phyloP scores from a whole-genome alignment of 2,797 vertebrate genomes.

The Rhynchotus rufescens region DNA sequence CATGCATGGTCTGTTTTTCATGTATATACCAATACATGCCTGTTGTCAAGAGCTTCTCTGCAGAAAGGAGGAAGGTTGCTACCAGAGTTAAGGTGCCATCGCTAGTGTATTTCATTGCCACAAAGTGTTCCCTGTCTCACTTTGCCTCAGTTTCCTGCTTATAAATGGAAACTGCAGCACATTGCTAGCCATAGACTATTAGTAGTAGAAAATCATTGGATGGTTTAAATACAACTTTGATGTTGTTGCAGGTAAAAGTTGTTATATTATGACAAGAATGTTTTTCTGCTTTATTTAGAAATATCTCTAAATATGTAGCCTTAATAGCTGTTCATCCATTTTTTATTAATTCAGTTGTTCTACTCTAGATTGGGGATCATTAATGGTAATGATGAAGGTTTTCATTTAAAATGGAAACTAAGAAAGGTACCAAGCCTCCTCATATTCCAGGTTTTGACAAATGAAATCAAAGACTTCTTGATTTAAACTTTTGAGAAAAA shows the following conservation, averaged over 20 bases:
- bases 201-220: not conserved
- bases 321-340: not conserved
- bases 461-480: not conserved
- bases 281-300: not conserved
- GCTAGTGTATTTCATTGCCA: not conserved
- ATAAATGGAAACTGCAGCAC: not conserved
- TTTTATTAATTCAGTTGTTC: not conserved
- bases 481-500: not conserved
- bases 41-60: not conserved
- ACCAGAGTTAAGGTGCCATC: not conserved
- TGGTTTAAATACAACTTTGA: not conserved
- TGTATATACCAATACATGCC: not conserved
- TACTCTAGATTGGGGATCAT: not conserved
- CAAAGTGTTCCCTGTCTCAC: not conserved
- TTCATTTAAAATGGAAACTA: not conserved
- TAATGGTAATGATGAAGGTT: not conserved
- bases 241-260: not conserved
- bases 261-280: not conserved
- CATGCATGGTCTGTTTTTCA: not conserved
- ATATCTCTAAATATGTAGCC: not conserved
- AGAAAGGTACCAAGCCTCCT: accelerated
- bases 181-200: not conserved
- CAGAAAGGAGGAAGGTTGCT: not conserved
- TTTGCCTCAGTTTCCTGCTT: not conserved
- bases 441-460: not conserved